Evolutionary conservation across 2,113 vertebrate genomes (phyloP), one percentile per base, ranked within the genome.

Genomic region (Pao palembangensis): DNA sequence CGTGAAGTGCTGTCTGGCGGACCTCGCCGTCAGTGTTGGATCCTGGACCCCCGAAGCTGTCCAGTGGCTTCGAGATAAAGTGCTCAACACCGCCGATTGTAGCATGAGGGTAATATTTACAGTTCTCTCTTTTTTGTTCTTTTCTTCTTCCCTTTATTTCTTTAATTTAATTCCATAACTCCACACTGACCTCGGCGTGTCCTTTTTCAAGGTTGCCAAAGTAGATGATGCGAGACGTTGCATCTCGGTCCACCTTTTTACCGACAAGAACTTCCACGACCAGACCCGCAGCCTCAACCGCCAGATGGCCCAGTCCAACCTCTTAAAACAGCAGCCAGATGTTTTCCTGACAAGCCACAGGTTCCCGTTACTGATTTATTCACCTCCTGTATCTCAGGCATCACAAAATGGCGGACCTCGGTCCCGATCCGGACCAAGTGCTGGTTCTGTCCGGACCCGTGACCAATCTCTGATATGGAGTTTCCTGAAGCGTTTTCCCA

Each of bases 31-130:
- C 25, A 92, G 91, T 16, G 88, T 93, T 61, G 93, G 94, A 61
- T 94, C 95, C 82, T 98, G 97, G 97, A 98, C 93, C 49, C 93
- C 94, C 44, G 95, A 99, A 73, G 93, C 94, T 60, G 94, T 99
- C 23, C 92, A 96, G 68, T 94, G 95, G 93, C 88, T 99, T 42
- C 92, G 94, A 89, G 94, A 96, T 69, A 90, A 92, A 60, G 93
- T 94, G 55, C 82, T 95, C 58, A 94, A 92, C 77, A 92, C 90
- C 85, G 89, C 90, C 0, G 93, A 96, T 79, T 98, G 95, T 63
- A 95, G 92, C 85, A 93, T 99, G 85, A 98, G 95, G 93, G 97
- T 94, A 84, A 25, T 5, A 1, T 14, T 23, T 25, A 4, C 19
- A 5, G 1, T 51, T 14, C 49, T 23, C 8, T 21, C 20, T 25